A percentile compares a stretch with the other conserved stretches of the same genome.
These are phyloP conservation scores for Argyrosomus japonicus DNA, from an alignment of 2,113 vertebrate species.

Conservation along the genomic window DNA sequence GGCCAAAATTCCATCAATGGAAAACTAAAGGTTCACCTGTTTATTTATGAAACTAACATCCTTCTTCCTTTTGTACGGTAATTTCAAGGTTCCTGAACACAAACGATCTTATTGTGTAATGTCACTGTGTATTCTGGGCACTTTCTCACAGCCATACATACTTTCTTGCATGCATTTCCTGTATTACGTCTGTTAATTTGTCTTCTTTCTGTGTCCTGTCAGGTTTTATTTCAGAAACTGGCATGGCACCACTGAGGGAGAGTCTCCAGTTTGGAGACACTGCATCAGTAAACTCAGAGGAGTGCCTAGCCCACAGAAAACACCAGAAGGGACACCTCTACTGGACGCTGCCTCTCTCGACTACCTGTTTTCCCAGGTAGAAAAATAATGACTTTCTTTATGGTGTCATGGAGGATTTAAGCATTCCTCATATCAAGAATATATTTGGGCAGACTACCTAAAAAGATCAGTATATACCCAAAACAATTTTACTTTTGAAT, in stretches of 20 bases:
- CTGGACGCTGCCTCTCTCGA: slow-evolving; percentile 91
- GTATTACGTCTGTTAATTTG: not conserved
- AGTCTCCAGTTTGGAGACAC: slow-evolving; percentile 93
- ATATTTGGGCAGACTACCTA: not conserved
- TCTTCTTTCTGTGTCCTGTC: slow-evolving; percentile 27
- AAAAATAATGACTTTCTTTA: not conserved
- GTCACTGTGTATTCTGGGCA: not conserved
- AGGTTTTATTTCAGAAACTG: slow-evolving; percentile 98
- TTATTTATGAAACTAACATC: not conserved
- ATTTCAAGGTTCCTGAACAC: not conserved
- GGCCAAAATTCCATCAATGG: not conserved
- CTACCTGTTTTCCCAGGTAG: slow-evolving; percentile 96
- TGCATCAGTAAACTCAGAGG: slow-evolving; percentile 89
- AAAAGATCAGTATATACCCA: not conserved
- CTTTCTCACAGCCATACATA: not conserved
- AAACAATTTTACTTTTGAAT: not conserved
- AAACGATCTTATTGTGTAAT: not conserved
- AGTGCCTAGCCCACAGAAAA: slow-evolving; percentile 82
- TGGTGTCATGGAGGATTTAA: not conserved
- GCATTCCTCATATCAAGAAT: not conserved
- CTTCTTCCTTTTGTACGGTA: not conserved
- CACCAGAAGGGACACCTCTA: slow-evolving; percentile 89
- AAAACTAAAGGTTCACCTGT: not conserved
- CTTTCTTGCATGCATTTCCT: not conserved
- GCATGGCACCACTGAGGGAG: slow-evolving; percentile 93